Percentiles rank a stretch among this genome's conserved stretches.
phyloP scores from a whole-genome alignment of 1,140 invertebrate species.

The Drosophila sproati region DNA sequence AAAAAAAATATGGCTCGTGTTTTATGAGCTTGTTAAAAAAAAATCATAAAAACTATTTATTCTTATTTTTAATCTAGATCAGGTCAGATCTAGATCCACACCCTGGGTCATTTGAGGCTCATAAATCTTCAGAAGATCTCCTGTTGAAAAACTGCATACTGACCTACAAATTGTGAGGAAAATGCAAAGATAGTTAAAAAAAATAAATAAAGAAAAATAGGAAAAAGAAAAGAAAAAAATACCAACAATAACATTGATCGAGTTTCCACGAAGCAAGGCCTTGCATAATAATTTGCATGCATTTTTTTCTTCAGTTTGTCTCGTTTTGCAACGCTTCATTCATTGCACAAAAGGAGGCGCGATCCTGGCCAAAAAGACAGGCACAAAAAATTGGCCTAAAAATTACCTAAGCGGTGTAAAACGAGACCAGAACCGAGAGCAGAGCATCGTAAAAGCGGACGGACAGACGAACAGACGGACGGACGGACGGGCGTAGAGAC shows the following conservation, averaged over 20 bases:
- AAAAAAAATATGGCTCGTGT: constrained; percentile 11
- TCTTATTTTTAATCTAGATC: constrained; percentile 65
- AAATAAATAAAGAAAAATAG: constrained; percentile 36
- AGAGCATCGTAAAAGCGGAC: constrained; percentile 53
- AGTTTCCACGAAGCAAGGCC: constrained; percentile 57
- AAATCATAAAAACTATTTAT: constrained; percentile 76
- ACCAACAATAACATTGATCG: constrained; percentile 32
- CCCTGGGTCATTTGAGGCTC: constrained; percentile 27
- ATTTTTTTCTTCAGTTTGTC: constrained; percentile 36
- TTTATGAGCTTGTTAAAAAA: constrained; percentile 77
- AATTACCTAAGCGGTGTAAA: constrained; percentile 77
- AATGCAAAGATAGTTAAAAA: constrained; percentile 11
- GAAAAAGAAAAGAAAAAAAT: constrained; percentile 26
- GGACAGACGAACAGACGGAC: background rate
- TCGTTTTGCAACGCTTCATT: constrained; percentile 46
- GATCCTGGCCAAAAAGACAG: constrained; percentile 8
- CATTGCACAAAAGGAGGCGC: constrained; percentile 31
- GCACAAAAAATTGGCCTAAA: constrained; percentile 71
- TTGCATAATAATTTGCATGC: constrained; percentile 81
- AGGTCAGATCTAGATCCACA: constrained; percentile 42
- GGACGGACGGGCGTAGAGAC: no score
- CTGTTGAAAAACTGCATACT: constrained; percentile 2
- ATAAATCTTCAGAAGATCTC: constrained; percentile 48
- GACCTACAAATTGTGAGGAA: constrained; percentile 54
- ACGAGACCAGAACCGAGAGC: constrained; percentile 47